Conservation (phyloP, 2,888 invertebrate species). For the Diachrysia chrysitis region DNA sequence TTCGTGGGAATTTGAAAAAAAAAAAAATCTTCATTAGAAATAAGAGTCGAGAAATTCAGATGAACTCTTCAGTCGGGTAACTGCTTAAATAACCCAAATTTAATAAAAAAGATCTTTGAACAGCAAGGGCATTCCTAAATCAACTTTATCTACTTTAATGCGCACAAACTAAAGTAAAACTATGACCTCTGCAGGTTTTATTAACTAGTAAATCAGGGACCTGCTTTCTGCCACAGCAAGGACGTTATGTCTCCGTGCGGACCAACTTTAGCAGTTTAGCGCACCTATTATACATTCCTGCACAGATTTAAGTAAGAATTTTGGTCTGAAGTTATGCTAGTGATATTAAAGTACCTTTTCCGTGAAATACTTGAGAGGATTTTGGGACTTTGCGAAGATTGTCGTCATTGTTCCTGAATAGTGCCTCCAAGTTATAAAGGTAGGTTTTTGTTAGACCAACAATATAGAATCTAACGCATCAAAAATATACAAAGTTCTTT, state of each 20-base stretch:
- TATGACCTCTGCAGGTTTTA: conserved; percentile 30
- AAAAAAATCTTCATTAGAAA: no score
- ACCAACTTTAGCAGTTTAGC: conserved; percentile 58
- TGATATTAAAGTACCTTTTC: conserved; percentile 2
- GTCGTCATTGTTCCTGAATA: neutral
- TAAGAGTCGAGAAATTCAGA: no score
- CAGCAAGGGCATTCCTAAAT: neutral
- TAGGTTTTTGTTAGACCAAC: neutral
- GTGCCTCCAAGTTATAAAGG: neutral
- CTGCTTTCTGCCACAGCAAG: conserved; percentile 8
- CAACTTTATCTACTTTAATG: neutral
- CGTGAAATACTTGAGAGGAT: conserved; percentile 8
- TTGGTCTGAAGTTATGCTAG: conserved; percentile 42
- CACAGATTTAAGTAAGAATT: conserved; percentile 52
- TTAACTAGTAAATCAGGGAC: conserved; percentile 47
- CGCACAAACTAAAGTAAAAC: conserved; percentile 15
- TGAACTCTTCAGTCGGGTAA: no score
- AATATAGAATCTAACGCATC: neutral
- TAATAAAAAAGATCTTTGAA: neutral
- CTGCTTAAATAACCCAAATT: no score
- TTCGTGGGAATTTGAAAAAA: no score
- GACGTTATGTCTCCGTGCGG: conserved; percentile 30
- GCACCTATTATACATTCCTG: conserved; percentile 65
- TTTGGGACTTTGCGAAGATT: neutral
- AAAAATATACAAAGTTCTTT: no score